Evolutionary conservation across 1,140 invertebrate genomes (phyloP), one percentile per base, ranked within the genome.

Genomic region (Scaptomyza graminum): DNA sequence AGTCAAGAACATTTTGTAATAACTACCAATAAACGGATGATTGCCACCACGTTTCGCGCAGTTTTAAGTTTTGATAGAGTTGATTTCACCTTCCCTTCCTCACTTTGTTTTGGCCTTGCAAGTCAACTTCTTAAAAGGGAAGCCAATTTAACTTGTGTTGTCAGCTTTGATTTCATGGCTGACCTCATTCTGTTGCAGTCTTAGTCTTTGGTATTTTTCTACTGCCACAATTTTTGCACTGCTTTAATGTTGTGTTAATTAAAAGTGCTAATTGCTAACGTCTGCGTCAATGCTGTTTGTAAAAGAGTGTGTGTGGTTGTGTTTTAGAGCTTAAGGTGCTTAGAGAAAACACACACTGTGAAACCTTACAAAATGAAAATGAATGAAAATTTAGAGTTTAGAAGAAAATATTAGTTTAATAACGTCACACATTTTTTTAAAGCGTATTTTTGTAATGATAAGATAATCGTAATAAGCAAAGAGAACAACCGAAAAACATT

Each of bases 211-310:
- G 8, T 11, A 28, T 67, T 51, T 70, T 54, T 22, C 65, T 50
- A 22, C 62, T 73, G 63, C 76, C 66, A 71, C 81, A 72, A 34
- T 34, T 80, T 74, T 65, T 85, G 18, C 12, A 54, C 44, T 49
- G 39, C 56, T 72, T 74, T 78, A 87, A 75, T 75, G 66, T 70
- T 69, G 62, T 75, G 82, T 71, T 87, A 87, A 87, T 88, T 87
- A 87, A 87, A 72, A 63, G 43, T 62, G 67, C 83, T 87, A 87
- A 87, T 87, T 87, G 82, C 64, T 75, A 71, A 67, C 16, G 8
- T 6, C 18, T 50, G 44, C 22, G 9, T 41, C 11, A 15, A 9
- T 37, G 8, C 12, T 54, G 39, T 39, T 31, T 49, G 28, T 68
- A 66, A 47, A 31, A 31, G 7, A 22, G 18, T 22, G 65, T 22